A percentile compares a stretch with the other conserved stretches of the same genome.
Evolutionary conservation across 2,113 vertebrate genomes (phyloP).

Genomic region (Cryptomyrus ogoouensis): DNA sequence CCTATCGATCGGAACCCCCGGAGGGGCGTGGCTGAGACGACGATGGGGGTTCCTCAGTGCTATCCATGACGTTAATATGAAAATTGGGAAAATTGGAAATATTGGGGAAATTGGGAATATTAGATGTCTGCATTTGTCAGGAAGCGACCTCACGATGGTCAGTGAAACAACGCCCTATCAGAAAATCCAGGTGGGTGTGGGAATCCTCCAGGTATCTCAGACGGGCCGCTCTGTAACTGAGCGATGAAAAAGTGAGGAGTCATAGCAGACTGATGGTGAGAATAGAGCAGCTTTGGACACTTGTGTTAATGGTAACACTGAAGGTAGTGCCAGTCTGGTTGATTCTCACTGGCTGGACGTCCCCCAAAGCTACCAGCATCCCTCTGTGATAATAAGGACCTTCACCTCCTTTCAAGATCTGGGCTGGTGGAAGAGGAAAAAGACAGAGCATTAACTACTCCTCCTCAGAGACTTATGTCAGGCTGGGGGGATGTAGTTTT

Average conservation of each 20-base stretch:
- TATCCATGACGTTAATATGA: no score
- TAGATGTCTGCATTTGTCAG: neutral
- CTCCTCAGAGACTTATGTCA: neutral
- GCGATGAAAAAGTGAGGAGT: neutral
- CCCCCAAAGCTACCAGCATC: neutral
- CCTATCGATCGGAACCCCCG: no score
- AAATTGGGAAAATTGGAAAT: neutral
- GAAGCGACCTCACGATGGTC: neutral
- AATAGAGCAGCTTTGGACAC: neutral
- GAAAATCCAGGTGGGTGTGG: neutral
- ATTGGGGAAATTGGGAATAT: neutral
- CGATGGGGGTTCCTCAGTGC: no score
- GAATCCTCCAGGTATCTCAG: neutral
- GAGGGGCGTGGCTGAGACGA: no score
- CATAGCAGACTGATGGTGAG: neutral
- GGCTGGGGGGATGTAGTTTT: slow-evolving; percentile 24
- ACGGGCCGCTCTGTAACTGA: neutral
- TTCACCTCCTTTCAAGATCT: neutral
- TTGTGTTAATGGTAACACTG: neutral
- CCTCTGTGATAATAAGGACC: slow-evolving; percentile 2
- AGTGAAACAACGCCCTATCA: neutral
- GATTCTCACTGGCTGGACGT: neutral
- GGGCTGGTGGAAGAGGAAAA: neutral
- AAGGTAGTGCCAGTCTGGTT: neutral
- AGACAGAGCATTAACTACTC: neutral